Evolutionary conservation across 2,888 invertebrate species (phyloP).

Genomic region (Dryobotodes eremita): DNA sequence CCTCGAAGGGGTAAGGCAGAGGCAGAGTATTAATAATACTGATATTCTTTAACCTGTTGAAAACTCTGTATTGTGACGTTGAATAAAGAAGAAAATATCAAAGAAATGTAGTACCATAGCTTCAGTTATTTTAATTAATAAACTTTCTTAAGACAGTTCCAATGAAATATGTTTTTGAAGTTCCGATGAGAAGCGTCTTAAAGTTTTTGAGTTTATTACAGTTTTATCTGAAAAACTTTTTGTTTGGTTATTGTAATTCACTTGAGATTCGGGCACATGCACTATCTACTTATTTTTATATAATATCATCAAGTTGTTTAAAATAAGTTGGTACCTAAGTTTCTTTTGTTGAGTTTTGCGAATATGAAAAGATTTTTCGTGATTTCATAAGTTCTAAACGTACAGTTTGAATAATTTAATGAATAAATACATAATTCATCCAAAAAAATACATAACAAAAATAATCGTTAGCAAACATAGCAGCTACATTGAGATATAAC

Average conservation of each 20-base stretch:
- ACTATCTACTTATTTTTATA: neutral
- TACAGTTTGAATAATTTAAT: neutral
- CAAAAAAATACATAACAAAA: neutral
- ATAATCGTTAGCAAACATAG: too few species aligned
- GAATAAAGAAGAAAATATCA: slow-evolving; percentile 17
- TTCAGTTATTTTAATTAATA: slow-evolving; percentile 55
- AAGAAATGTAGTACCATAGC: slow-evolving; percentile 10
- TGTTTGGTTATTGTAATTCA: slow-evolving; percentile 21
- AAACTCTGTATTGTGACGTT: neutral
- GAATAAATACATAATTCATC: neutral
- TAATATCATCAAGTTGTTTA: too few species aligned
- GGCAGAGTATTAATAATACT: too few species aligned
- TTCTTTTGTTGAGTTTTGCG: too few species aligned
- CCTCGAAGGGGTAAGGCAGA: too few species aligned
- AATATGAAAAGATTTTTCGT: too few species aligned
- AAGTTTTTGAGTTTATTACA: slow-evolving; percentile 53
- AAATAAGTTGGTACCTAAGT: too few species aligned
- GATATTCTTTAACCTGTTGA: neutral
- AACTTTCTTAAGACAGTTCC: slow-evolving; percentile 43
- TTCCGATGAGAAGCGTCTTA: slow-evolving; percentile 38
- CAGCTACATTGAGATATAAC: neutral
- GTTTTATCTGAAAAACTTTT: slow-evolving; percentile 2
- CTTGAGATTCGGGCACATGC: neutral
- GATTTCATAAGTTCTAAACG: neutral
- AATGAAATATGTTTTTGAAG: slow-evolving; percentile 59